Evolutionary conservation across 2,113 vertebrate species (phyloP), one percentile per base, ranked within the genome.

Genomic region (Glareola pratincola): DNA sequence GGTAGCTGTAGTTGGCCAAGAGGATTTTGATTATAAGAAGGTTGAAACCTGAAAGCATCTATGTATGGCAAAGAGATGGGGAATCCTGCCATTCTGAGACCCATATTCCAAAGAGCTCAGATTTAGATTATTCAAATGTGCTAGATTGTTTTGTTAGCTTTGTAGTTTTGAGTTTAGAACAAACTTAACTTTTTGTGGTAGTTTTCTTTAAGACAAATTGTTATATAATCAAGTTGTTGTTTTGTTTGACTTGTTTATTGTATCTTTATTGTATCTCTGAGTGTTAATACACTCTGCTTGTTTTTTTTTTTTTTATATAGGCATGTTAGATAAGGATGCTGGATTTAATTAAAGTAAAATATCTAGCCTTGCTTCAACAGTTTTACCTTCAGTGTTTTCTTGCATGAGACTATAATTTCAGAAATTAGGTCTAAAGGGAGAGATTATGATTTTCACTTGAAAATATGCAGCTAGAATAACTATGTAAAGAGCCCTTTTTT

Each of bases 261-360:
- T 91, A 43, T 77, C n/a, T 20, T 57, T 80, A 7, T 50, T 91
- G 37, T 91, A 43, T 77, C n/a, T n/a, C 24, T 87, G 37, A 39
- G 2, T 71, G 22, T 80, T 88, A 71, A 56, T 82, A 68, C 8
- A 21, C 43, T 76, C 51, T 14, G 18, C 26, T 66, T 12, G 17
- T 0, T 1, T 26, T 0, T 1, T 22, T 1, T 22, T 69, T 68
- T 86, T 91, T 89, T 4, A 47, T 50, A 23, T 51, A 43, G 32
- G 5, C 59, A 24, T 39, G 18, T 73, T 88, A 88, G 32, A 22
- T 88, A 51, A 85, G 54, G 22, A 71, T 84, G 21, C 43, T 87
- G 34, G n/a, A 48, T 84, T 94, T 84, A 71, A 60, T 84, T 91
- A 11, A 71, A 81, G 21, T 53, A 34, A 18, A 32, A 7, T 71